phyloP scores from a whole-genome alignment of 2,888 invertebrate species.

The Brachylomia viminalis region DNA sequence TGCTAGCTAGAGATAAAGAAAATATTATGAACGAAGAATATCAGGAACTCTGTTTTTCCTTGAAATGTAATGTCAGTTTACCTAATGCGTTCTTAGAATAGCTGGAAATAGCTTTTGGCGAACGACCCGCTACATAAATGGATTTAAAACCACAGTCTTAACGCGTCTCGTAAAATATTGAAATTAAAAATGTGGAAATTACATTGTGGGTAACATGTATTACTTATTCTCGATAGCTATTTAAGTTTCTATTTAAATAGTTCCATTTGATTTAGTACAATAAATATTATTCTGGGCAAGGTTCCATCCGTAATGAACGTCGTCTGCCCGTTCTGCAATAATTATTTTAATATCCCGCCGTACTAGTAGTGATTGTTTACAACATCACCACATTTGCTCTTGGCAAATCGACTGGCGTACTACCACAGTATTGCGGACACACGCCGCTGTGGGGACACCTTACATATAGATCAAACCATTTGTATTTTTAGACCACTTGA shows the following conservation, averaged over 20 bases:
- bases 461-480: constrained; percentile 48
- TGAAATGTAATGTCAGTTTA: constrained; percentile 5
- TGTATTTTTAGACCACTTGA: constrained; percentile 53
- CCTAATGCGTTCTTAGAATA: constrained; percentile 11
- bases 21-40: background rate
- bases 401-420: constrained; percentile 65
- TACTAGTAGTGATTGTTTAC: constrained; percentile 73
- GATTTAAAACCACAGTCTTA: background rate
- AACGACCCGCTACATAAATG: background rate
- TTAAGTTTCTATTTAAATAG: constrained; percentile 62
- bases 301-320: constrained; percentile 77
- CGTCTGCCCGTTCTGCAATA: constrained; percentile 70
- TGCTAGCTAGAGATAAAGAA: constrained; percentile 28
- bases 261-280: constrained; percentile 69
- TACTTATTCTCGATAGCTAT: constrained; percentile 28
- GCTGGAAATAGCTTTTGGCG: constrained; percentile 4
- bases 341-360: constrained; percentile 75
- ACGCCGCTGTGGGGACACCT: constrained; percentile 39
- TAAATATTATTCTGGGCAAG: constrained; percentile 80
- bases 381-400: constrained; percentile 66
- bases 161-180: background rate
- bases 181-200: background rate
- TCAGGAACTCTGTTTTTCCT: constrained; percentile 18
- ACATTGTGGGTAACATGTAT: constrained; percentile 5
- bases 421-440: constrained; percentile 44